These are phyloP conservation scores for Taurulus bubalis DNA, from an alignment of 2,113 vertebrate species.

Conservation along the genomic window DNA sequence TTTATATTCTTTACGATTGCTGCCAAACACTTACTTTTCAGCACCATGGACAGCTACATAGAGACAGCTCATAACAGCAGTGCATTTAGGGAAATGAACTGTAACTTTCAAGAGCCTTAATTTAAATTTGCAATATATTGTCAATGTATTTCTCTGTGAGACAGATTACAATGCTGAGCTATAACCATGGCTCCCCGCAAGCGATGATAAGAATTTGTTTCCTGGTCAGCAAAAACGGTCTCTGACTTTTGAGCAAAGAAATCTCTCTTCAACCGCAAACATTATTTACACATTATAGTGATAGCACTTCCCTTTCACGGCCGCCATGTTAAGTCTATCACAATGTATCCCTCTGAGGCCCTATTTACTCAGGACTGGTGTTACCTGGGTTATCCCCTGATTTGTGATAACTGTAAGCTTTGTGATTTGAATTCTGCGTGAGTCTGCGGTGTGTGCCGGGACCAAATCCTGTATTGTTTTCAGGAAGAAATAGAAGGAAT, in stretches of 20 bases:
- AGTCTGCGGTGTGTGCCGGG: neutral
- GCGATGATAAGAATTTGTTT: neutral
- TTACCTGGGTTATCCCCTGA: neutral
- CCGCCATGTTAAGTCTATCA: neutral
- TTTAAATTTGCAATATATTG: neutral
- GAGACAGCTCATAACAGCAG: neutral
- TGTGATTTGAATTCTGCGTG: neutral
- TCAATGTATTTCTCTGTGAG: neutral
- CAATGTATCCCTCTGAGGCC: conserved; percentile 6
- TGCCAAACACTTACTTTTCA: neutral
- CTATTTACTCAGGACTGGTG: conserved; percentile 23
- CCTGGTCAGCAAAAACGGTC: conserved; percentile 8
- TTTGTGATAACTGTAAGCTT: conserved; percentile 19
- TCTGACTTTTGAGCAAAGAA: neutral
- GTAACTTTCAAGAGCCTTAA: neutral
- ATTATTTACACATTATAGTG: conserved; percentile 24
- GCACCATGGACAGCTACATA: conserved; percentile 27
- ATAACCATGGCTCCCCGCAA: neutral
- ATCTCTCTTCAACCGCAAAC: conserved; percentile 1
- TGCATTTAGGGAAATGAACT: conserved; percentile 1
- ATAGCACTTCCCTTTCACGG: conserved; percentile 20
- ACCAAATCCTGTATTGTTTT: neutral
- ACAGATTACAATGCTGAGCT: neutral
- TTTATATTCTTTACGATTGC: neutral
- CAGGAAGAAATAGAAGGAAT: neutral